Evolutionary conservation across 23 tunicate genomes (phyloP), one percentile per base, ranked within the genome.

Genomic region (Ascidia mentula): DNA sequence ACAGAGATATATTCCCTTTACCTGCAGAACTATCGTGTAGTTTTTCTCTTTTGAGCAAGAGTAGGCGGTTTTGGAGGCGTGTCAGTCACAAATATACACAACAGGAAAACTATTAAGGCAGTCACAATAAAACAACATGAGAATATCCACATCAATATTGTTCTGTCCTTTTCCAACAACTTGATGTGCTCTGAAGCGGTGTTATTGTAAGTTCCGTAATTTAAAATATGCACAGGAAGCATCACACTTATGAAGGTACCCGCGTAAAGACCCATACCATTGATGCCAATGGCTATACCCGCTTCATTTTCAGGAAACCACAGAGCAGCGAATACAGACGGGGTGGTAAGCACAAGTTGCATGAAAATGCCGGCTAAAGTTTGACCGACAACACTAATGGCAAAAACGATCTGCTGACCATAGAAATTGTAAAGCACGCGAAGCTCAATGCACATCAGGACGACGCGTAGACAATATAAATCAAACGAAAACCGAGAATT

Each of bases 251-350:
- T 9, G 24, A 53, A 1, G 65, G 22, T 53, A 53, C 65, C 65
- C 4, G 24, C 24, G 65, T 5, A 53, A 26, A 53, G 13, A 9
- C 65, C 65, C 65, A 53, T 53, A 3, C 28, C 7, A 53, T 5
- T 53, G 1, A 53, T 9, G 12, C 65, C 65, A 53, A 53, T 53
- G 1, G 65, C 65, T 9, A 28, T 53, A 20, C 65, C 65, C 13
- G 24, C 65, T 53, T 53, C 65, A 28, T 53, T 53, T 9, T 53
- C 65, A 53, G 65, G 65, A 9, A 53, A 53, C 65, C 65, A 53
- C 65, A 53, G 13, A 28, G 65, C 13, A 1, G 65, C 65, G 65
- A 20, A 53, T 1, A 53, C 65, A 3, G 65, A 28, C 1, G 65
- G 65, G 1, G 24, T 53, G 22, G 65, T 9, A 9, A 28, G 4